Conservation (phyloP, 2,888 invertebrate genomes). For the Malthinus flaveolus region DNA sequence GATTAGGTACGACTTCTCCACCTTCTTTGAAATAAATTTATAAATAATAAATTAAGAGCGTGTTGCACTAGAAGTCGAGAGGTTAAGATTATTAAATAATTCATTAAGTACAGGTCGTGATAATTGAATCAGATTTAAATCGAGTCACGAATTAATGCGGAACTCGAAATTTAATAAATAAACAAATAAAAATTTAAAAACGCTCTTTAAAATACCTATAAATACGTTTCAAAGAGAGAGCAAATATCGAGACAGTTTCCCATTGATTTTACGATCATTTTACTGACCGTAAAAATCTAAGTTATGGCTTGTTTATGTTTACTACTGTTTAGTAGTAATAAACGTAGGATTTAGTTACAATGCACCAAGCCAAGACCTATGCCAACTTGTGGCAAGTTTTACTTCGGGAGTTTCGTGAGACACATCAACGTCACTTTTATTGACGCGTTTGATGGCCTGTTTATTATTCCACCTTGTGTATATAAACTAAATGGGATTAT, state of each 20-base stretch:
- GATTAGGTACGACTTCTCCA: too few species aligned
- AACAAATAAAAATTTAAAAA: slow-evolving; percentile 32
- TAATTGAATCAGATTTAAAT: slow-evolving; percentile 49
- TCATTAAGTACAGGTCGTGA: slow-evolving; percentile 44
- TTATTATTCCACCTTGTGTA: slow-evolving; percentile 53
- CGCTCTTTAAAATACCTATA: slow-evolving; percentile 35
- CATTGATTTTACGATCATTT: slow-evolving; percentile 56
- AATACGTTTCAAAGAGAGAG: slow-evolving; percentile 23
- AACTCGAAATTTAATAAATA: slow-evolving; percentile 25
- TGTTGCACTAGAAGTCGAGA: slow-evolving; percentile 25
- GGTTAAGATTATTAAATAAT: slow-evolving; percentile 37
- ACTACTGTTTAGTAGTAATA: slow-evolving; percentile 55
- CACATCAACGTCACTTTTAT: slow-evolving; percentile 53
- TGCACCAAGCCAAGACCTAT: slow-evolving; percentile 46
- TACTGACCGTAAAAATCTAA: slow-evolving; percentile 55
- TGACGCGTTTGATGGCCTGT: slow-evolving; percentile 53
- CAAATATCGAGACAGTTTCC: slow-evolving; percentile 38
- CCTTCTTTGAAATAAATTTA: too few species aligned
- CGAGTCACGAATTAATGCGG: slow-evolving; percentile 47
- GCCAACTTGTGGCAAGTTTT: slow-evolving; percentile 47
- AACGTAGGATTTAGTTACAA: slow-evolving; percentile 51
- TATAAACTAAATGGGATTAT: slow-evolving; percentile 45
- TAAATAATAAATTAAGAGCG: too few species aligned
- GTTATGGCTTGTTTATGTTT: slow-evolving; percentile 57
- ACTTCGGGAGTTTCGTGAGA: slow-evolving; percentile 40